These are phyloP conservation scores for Pardosa pseudoannulata DNA, from an alignment of 2,888 invertebrate genomes.

Conservation along the genomic window DNA sequence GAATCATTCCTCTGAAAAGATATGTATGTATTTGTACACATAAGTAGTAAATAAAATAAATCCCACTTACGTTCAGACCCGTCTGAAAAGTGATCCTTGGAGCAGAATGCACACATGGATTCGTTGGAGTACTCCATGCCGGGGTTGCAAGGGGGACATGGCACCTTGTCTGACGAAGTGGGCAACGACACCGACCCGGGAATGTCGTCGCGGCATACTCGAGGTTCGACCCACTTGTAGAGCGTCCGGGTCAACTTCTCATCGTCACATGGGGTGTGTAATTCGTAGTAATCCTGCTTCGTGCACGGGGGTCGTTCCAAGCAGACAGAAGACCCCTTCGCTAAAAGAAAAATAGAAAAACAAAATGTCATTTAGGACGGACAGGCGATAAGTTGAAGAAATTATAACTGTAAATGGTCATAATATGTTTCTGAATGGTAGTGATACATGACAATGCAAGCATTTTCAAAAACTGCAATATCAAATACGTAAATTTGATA, in stretches of 20 bases:
- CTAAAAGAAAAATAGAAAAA: no score
- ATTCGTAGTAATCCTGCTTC: constrained; percentile 79
- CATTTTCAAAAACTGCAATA: no score
- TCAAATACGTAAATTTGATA: no score
- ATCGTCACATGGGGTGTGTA: constrained; percentile 79
- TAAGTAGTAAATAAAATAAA: no score
- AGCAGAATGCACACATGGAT: constrained; percentile 80
- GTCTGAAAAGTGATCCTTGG: constrained; percentile 78
- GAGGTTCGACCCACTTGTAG: constrained; percentile 80
- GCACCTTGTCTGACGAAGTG: constrained; percentile 75
- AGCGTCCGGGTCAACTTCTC: constrained; percentile 78
- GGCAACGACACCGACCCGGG: constrained; percentile 78
- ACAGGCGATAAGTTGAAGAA: no score
- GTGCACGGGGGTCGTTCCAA: constrained; percentile 79
- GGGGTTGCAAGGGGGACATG: constrained; percentile 81
- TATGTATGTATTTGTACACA: no score
- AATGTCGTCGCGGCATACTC: constrained; percentile 79
- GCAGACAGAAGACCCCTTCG: constrained; percentile 79
- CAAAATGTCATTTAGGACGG: no score
- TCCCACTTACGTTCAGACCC: constrained; percentile 75
- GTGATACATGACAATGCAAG: no score
- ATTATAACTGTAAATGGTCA: no score
- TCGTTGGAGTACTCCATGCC: constrained; percentile 79
- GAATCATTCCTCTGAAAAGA: no score
- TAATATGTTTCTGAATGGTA: no score